Evolutionary conservation across 2,797 vertebrate genomes (phyloP), one percentile per base, ranked within the genome.

Genomic region (Ptychadena robeensis): DNA sequence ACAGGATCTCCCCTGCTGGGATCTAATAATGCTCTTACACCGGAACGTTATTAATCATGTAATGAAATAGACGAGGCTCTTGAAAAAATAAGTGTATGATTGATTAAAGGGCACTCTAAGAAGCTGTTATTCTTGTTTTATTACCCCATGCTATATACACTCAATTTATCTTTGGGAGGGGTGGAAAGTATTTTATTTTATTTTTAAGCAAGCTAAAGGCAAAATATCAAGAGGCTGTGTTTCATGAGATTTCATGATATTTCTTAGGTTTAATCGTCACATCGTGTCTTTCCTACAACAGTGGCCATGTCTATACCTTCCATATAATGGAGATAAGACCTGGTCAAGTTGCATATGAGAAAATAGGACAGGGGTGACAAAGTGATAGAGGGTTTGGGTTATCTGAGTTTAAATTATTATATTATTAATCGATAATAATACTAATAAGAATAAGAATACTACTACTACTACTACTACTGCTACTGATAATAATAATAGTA

Each of bases 41-140:
- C 88, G 91, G 88, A 94, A 92, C 90, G 91, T 94, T 95, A 97
- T 97, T 97, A 96, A 97, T 98, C 97, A 97, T 82, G 91, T 90
- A 92, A 94, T 92, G 93, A 97, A 97, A 97, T 94, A 96, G 94
- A 96, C 94, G 95, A 94, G 93, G 88, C 92, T 92, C 92, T 94
- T 92, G 90, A 94, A 91, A n/a, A 93, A 93, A 94, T 95, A 93
- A 94, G 92, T 92, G 91, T 92, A 93, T 94, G 94, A 94, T 94
- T 95, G 94, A 95, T 95, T 94, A 94, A 93, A 93, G 93, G 92
- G 90, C 92, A 93, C 92, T 95, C 93, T 93, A 91, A 92, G 91
- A 91, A 93, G 90, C 94, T 91, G 93, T 95, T 95, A 94, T 93
- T 95, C 93, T 94, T 94, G 93, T 93, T 94, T 92, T 93, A 93